phyloP scores from a whole-genome alignment of 2,797 vertebrate genomes.

The Pelochelys cantorii region DNA sequence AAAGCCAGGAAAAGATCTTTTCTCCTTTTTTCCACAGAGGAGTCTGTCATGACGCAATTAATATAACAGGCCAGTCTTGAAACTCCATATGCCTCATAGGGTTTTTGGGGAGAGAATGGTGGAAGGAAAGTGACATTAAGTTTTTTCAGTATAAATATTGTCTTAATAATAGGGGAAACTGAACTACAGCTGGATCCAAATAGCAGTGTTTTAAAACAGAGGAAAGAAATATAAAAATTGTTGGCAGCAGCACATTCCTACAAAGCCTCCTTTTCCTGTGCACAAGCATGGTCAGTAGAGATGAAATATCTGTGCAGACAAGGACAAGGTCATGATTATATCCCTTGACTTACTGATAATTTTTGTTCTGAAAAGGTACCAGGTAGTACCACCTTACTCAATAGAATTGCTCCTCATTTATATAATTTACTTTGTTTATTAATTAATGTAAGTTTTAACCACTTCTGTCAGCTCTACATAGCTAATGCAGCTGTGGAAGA shows the following conservation, averaged over 20 bases:
- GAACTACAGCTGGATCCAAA: not conserved
- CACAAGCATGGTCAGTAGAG: not conserved
- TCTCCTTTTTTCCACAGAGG: fast-evolving
- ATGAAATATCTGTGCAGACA: not conserved
- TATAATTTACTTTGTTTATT: not conserved
- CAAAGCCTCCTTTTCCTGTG: constrained; percentile 1
- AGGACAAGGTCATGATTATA: not conserved
- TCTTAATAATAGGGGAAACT: not conserved
- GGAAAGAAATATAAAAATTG: not conserved
- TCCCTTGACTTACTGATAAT: not conserved
- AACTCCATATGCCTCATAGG: not conserved
- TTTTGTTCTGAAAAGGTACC: not conserved
- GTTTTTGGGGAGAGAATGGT: not conserved
- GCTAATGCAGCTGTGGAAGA: not conserved
- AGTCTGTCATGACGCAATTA: not conserved
- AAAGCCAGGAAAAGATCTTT: not conserved
- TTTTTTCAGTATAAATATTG: not conserved
- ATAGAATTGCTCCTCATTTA: not conserved
- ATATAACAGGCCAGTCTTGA: not conserved
- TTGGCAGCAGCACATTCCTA: not conserved
- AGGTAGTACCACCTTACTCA: not conserved
- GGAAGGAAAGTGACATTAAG: not conserved
- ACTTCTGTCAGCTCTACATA: not conserved
- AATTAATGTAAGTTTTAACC: not conserved
- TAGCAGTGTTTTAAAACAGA: not conserved